Conservation (phyloP, 2,888 invertebrate species). For the Lypha dubia region DNA sequence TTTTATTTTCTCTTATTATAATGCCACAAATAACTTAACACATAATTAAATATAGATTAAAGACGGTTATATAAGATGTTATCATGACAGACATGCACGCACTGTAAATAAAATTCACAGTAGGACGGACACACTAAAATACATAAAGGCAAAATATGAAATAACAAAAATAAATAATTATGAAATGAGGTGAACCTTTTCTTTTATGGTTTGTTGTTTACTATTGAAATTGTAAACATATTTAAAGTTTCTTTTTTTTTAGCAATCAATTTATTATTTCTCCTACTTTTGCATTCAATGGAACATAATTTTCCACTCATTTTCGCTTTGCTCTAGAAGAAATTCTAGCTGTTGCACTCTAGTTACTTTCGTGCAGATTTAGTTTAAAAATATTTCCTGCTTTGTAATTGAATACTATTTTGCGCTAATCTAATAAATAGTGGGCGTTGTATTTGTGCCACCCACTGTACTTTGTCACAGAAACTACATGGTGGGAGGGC, state of each 20-base stretch:
- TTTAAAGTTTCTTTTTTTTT: neutral
- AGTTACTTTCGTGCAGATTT: slow-evolving; percentile 1
- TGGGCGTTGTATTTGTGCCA: slow-evolving; percentile 30
- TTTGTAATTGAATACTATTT: slow-evolving; percentile 26
- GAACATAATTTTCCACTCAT: neutral
- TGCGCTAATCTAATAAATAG: neutral
- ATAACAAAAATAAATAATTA: neutral
- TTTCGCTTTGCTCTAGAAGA: slow-evolving; percentile 1
- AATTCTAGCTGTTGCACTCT: slow-evolving; percentile 43
- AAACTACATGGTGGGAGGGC: no score
- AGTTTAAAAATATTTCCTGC: slow-evolving; percentile 30
- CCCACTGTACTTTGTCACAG: slow-evolving; percentile 55
- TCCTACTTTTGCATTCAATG: neutral
- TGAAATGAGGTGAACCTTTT: neutral
- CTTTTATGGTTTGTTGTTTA: neutral
- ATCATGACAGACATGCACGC: slow-evolving; percentile 25
- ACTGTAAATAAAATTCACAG: slow-evolving; percentile 21
- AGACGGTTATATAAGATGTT: slow-evolving; percentile 30
- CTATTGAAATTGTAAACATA: neutral
- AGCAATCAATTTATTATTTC: neutral
- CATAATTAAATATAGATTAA: slow-evolving; percentile 54
- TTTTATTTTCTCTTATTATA: neutral
- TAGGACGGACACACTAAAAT: no score
- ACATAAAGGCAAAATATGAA: neutral
- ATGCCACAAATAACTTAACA: slow-evolving; percentile 38